These are phyloP conservation scores for Eurosta solidaginis DNA, from an alignment of 1,140 invertebrate species.

Conservation along the genomic window DNA sequence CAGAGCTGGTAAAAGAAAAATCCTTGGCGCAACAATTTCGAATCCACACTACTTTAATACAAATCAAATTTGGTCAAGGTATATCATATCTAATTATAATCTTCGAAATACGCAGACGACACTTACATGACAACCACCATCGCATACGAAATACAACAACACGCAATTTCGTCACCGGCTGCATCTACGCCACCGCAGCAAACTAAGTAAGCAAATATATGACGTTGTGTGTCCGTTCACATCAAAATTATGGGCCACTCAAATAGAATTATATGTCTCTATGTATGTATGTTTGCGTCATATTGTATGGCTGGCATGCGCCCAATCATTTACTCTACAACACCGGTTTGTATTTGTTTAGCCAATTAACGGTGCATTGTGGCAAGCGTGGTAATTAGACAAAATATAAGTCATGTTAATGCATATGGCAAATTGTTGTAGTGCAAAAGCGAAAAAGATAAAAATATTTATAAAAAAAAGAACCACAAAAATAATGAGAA, in stretches of 20 bases:
- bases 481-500: neutral
- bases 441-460: neutral
- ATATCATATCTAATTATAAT: slow-evolving; percentile 16
- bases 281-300: neutral
- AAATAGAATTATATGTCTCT: neutral
- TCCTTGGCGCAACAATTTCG: too few relatives aligned
- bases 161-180: neutral
- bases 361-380: slow-evolving; percentile 21
- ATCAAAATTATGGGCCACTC: neutral
- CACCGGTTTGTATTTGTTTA: slow-evolving; percentile 6
- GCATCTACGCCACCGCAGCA: neutral
- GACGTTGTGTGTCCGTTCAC: neutral
- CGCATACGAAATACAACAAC: neutral
- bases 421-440: neutral
- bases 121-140: slow-evolving; percentile 22
- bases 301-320: neutral
- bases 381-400: slow-evolving; percentile 20
- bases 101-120: slow-evolving; percentile 17
- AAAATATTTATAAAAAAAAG: neutral
- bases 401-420: slow-evolving; percentile 17
- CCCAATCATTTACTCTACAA: neutral
- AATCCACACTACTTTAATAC: too few relatives aligned
- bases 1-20: too few relatives aligned
- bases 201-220: neutral
- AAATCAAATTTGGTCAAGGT: slow-evolving; percentile 21